Percentiles rank a stretch among this genome's conserved stretches.
These are phyloP conservation scores for Aldabrachelys gigantea DNA, from an alignment of 2,113 vertebrate species.

Conservation along the genomic window DNA sequence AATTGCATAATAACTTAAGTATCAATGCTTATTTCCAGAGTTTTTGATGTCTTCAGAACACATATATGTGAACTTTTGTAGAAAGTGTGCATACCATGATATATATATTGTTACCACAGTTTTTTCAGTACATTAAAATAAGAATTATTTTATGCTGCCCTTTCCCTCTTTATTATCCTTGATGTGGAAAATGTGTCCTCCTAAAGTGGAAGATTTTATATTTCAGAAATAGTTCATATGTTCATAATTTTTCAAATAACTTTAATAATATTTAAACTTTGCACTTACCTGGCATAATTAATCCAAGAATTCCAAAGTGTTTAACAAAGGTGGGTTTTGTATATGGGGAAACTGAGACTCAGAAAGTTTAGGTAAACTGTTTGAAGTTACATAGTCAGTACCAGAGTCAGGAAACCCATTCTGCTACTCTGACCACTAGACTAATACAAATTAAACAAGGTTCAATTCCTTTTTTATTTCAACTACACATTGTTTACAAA, in stretches of 20 bases:
- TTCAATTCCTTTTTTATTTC: neutral
- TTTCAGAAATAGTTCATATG: neutral
- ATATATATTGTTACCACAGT: neutral
- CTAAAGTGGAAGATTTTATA: neutral
- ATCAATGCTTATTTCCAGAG: neutral
- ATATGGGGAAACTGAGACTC: neutral
- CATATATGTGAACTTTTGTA: neutral
- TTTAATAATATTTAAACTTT: neutral
- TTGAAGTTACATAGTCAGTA: neutral
- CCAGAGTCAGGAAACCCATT: constrained; percentile 1
- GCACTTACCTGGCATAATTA: neutral
- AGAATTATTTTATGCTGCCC: neutral
- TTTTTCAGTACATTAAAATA: neutral
- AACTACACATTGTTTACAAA: neutral
- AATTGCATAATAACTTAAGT: constrained; percentile 1
- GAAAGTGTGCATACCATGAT: neutral
- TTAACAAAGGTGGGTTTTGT: neutral
- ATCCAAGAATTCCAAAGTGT: neutral
- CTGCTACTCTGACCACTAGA: neutral
- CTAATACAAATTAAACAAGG: neutral
- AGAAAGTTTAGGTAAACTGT: neutral
- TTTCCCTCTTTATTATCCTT: neutral
- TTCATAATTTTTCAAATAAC: neutral
- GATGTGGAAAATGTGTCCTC: neutral
- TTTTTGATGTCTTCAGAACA: neutral